A percentile compares a stretch with the other conserved stretches of the same genome.
These are phyloP conservation scores for Lanius ludovicianus DNA, from an alignment of 2,113 vertebrate genomes.

Conservation along the genomic window DNA sequence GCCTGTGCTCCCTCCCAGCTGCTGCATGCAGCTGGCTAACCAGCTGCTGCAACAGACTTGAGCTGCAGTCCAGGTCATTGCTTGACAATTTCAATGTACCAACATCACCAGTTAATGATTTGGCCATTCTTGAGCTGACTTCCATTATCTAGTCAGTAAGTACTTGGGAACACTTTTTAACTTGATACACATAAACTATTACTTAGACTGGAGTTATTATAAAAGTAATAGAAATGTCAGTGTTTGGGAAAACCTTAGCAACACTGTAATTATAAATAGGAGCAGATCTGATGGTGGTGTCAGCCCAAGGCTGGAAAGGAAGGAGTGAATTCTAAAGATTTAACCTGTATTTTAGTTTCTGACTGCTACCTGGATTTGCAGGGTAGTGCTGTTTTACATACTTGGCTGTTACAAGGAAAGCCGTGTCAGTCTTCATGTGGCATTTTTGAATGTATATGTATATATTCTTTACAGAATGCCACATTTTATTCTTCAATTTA, in stretches of 20 bases:
- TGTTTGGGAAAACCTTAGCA: background rate
- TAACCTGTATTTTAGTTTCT: background rate
- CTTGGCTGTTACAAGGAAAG: background rate
- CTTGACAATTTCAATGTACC: background rate
- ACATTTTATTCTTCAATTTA: background rate
- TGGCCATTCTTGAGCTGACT: background rate
- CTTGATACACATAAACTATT: background rate
- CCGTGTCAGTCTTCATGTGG: accelerated
- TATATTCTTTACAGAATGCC: background rate
- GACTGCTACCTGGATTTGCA: background rate
- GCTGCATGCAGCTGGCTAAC: background rate
- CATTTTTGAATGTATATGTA: background rate
- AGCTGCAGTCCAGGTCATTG: background rate
- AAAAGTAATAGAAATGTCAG: background rate
- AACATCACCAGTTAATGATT: background rate
- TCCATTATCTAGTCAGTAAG: background rate
- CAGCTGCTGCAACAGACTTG: background rate
- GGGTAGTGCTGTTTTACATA: background rate
- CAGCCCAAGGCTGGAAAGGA: background rate
- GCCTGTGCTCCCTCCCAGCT: background rate
- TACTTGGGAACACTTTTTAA: background rate
- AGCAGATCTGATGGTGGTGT: background rate
- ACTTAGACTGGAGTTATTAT: background rate
- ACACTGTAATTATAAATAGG: background rate
- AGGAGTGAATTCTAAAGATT: background rate